Conservation (phyloP, 2,113 vertebrate genomes). For the Myrmophylax atrothorax region DNA sequence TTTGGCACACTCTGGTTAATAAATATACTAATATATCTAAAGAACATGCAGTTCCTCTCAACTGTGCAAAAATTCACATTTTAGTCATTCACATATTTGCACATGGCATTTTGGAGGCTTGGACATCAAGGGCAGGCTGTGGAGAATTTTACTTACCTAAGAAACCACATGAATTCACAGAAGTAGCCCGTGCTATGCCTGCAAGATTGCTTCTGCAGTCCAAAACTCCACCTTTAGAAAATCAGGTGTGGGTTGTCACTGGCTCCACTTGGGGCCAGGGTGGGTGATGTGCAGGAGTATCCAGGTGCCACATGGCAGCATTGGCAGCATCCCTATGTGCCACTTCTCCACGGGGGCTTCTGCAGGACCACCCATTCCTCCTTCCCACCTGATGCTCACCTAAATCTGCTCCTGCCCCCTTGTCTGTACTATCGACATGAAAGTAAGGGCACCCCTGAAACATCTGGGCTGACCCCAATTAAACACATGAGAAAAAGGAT, state of each 20-base stretch:
- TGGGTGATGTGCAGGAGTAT: background rate
- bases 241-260: background rate
- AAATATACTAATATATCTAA: constrained; percentile 47
- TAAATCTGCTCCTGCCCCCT: background rate
- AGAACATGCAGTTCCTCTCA: constrained; percentile 1
- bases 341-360: fast-evolving
- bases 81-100: background rate
- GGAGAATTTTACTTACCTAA: constrained; percentile 37
- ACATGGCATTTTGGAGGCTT: background rate
- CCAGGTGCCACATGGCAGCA: background rate
- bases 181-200: background rate
- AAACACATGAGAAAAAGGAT: background rate
- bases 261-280: fast-evolving
- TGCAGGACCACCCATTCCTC: background rate
- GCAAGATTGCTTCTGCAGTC: background rate
- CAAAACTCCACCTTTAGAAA: background rate
- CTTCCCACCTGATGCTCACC: background rate
- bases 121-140: background rate
- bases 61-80: background rate
- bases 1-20: constrained; percentile 51
- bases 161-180: background rate
- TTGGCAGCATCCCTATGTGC: background rate
- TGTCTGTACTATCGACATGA: background rate
- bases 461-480: background rate
- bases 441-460: background rate